Conservation (phyloP, 2,113 vertebrate species). For the Elaphurus davidianus region DNA sequence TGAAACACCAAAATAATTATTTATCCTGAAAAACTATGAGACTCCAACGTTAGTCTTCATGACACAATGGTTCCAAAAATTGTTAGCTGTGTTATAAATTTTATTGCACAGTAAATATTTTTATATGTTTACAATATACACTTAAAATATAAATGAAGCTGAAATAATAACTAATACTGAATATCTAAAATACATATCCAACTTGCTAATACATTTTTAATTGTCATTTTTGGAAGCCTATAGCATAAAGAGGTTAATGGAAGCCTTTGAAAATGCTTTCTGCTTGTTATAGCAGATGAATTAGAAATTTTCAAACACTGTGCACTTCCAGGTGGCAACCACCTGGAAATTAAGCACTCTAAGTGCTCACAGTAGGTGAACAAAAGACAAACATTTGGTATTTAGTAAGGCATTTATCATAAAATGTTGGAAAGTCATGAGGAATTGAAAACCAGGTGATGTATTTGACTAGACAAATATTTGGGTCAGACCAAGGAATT, state of each 20-base stretch:
- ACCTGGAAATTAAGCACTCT: constrained; percentile 68
- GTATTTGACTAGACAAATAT: constrained; percentile 35
- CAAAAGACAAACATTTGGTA: constrained; percentile 70
- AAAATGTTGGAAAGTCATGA: constrained; percentile 39
- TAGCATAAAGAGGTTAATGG: neutral
- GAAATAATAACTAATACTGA: constrained; percentile 12
- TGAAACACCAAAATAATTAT: neutral
- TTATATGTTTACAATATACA: neutral
- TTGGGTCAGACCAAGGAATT: constrained; percentile 43
- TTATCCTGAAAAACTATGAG: neutral
- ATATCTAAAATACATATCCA: neutral
- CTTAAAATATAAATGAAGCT: constrained; percentile 5
- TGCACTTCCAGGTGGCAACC: constrained; percentile 63
- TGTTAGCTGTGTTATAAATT: neutral
- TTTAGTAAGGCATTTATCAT: constrained; percentile 63
- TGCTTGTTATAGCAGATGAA: constrained; percentile 38
- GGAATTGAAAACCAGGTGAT: constrained; percentile 33
- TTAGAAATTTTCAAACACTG: constrained; percentile 60
- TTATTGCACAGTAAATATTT: neutral
- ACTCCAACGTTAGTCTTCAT: neutral
- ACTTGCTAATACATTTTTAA: constrained; percentile 43
- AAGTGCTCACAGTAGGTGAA: constrained; percentile 67
- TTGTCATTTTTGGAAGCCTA: constrained; percentile 7
- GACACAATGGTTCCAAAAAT: neutral
- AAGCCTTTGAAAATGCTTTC: constrained; percentile 31